Base-by-base conservation (phyloP, 2,113 vertebrate genomes). In the Crotalus tigris region DNA sequence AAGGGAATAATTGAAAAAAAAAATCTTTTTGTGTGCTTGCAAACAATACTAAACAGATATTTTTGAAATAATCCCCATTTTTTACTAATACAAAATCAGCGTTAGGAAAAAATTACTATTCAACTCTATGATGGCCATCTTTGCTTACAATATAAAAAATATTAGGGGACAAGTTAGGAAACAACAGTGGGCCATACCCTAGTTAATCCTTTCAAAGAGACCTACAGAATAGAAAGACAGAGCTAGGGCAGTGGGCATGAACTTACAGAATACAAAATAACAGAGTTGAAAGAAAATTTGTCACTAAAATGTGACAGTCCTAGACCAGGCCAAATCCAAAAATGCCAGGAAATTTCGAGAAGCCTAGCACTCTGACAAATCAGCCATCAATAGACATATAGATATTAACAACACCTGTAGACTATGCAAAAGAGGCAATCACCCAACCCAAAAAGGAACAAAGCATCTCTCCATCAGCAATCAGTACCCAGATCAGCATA, bases 21-120 rank as follows among this genome's bases (percentile, higher is more conserved):
- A 39, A 39, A 75, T 39, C n/a, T 21, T 44, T 91, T 3, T 59
- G 0, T 49, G 92, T 4, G 64, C 87, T 23, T 29, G 3, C 57
- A 55, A 23, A 15, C 94, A 92, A 96, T 96, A 93, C 94, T 94
- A 94, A 95, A 95, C 54, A 94, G 92, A 92, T 87, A 64, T 92
- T 54, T 0, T 0, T 39, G 5, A 90, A 33, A 75, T 81, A 33
- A 75, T 75, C 15, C 69, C 69, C 7, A 81, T 3, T 17, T 39
- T n/a, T 75, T 81, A 39, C 17, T 17, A 89, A 3, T 93, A 91
- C 3, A 91, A 69, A 24, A 51, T 58, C 87, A 87, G 51, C 91
- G 61, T 90, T 58, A 11, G 58, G 87, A 24, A 91, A 94, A 95
- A 57, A 26, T 92, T 93, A 4, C 57, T 92, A n/a, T 91, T 94